Conservation (phyloP, 2,797 vertebrate genomes). For the Discoglossus pictus region DNA sequence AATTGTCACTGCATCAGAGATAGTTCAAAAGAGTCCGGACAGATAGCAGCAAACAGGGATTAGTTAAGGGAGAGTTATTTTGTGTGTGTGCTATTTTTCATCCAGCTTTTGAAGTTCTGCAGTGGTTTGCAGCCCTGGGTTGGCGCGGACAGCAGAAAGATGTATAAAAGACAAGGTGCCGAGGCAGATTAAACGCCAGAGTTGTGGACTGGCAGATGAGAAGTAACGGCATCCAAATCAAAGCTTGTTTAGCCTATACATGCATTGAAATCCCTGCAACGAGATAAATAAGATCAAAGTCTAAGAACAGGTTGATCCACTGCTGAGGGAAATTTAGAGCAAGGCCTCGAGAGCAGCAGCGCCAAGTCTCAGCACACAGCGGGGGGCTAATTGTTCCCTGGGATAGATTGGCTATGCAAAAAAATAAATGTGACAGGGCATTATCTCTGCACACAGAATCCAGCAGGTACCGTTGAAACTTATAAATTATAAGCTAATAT, state of each 20-base stretch:
- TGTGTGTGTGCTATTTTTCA: conserved; percentile 3
- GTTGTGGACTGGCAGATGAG: conserved; percentile 58
- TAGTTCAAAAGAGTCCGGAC: too few relatives aligned
- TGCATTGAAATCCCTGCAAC: conserved; percentile 58
- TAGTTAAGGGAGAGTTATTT: background rate
- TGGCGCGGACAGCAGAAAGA: conserved; percentile 47
- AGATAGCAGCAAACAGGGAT: too few relatives aligned
- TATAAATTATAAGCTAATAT: conserved; percentile 19
- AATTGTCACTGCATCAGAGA: too few relatives aligned
- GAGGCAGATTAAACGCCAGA: conserved; percentile 54
- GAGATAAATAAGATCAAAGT: conserved; percentile 69
- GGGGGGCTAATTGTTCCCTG: conserved; percentile 63
- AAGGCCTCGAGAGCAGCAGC: conserved; percentile 58
- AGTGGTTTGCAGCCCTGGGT: conserved; percentile 46
- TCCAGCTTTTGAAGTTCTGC: conserved; percentile 25
- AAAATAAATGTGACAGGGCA: conserved; percentile 40
- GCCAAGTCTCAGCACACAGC: conserved; percentile 58
- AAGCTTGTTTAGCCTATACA: conserved; percentile 56
- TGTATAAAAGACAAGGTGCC: conserved; percentile 56
- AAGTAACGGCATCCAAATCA: conserved; percentile 51
- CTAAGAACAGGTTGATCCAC: conserved; percentile 64
- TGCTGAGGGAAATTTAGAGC: conserved; percentile 62
- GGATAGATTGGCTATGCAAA: conserved; percentile 57
- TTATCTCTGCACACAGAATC: conserved; percentile 21
- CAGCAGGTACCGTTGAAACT: conserved; percentile 18